Base-by-base conservation (phyloP, 2,797 vertebrate species). In the Paedocypris micromegethes region DNA sequence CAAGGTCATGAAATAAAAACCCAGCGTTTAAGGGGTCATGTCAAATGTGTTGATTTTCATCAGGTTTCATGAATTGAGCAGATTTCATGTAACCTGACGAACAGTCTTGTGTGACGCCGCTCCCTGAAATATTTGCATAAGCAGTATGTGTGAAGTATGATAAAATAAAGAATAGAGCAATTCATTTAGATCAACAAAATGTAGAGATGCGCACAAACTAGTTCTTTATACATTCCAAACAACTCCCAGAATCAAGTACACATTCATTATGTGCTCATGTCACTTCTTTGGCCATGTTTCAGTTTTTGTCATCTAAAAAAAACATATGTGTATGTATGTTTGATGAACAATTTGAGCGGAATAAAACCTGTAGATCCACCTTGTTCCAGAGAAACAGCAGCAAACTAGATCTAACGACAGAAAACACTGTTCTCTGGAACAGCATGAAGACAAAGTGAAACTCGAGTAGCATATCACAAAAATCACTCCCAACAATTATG, bases 171-270 rank as follows among this genome's bases (percentile, higher is more conserved):
- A 49, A 69, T 48, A 49, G 6, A 9, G 39, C 51, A 4, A 39
- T 9, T 69, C 4, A 54, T 49, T 56, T 49, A 38, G 7, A 2
- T 37, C 40, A 45, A 37, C 45, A 49, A 54, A 42, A 45, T 37
- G 4, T n/a, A 63, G 44, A 5, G 2, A 63, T 57, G 40, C 23
- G 47, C 59, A 49, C 23, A 6, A 67, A 58, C 51, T 62, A 62
- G 40, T 49, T 49, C n/a, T 43, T 5, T 55, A 43, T 4, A 49
- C 59, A 70, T 70, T 57, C 68, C 53, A 49, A 7, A 51, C 9
- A 40, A 45, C 53, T 44, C 51, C 58, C 9, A 55, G 5, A n/a
- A 23, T 38, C 2, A 41, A 51, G 39, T 9, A 39, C 37, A 5
- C 37, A 49, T 49, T 43, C 43, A 40, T 41, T 23, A 51, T 56